phyloP scores from a whole-genome alignment of 2,888 invertebrate genomes.

The Mesoligia furuncula region DNA sequence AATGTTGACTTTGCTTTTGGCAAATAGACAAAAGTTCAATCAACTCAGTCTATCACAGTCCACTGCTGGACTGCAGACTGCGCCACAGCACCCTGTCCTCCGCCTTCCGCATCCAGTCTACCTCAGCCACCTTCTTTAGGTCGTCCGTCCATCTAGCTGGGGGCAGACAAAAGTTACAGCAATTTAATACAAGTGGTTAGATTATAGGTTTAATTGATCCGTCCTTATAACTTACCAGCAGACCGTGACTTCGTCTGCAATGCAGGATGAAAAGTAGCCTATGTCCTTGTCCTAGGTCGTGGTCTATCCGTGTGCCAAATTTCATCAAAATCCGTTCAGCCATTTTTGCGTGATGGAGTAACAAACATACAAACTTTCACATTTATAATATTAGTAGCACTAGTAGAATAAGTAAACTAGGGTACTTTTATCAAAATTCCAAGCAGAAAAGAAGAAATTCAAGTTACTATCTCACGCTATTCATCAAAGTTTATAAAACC shows the following conservation, averaged over 20 bases:
- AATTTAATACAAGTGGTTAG: neutral
- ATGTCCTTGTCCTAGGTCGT: neutral
- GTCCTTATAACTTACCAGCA: neutral
- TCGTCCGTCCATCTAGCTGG: too few species aligned
- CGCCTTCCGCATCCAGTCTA: too few species aligned
- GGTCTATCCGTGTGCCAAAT: neutral
- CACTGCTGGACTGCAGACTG: too few species aligned
- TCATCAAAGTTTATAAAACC: constrained; percentile 21
- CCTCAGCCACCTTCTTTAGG: too few species aligned
- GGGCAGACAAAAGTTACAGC: neutral
- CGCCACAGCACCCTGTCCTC: too few species aligned
- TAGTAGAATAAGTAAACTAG: neutral
- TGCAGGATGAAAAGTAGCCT: neutral
- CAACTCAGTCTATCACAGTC: too few species aligned
- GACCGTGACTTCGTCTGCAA: neutral
- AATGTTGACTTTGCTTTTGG: neutral
- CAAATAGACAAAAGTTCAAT: neutral
- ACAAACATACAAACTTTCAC: neutral
- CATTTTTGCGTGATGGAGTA: neutral
- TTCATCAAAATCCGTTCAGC: neutral
- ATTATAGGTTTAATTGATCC: neutral
- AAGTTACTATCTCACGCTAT: constrained; percentile 30
- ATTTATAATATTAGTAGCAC: neutral
- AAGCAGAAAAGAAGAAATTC: constrained; percentile 22
- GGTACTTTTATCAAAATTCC: neutral